These are phyloP conservation scores for Eupeodes luniger DNA, from an alignment of 2,888 invertebrate species.

Conservation along the genomic window DNA sequence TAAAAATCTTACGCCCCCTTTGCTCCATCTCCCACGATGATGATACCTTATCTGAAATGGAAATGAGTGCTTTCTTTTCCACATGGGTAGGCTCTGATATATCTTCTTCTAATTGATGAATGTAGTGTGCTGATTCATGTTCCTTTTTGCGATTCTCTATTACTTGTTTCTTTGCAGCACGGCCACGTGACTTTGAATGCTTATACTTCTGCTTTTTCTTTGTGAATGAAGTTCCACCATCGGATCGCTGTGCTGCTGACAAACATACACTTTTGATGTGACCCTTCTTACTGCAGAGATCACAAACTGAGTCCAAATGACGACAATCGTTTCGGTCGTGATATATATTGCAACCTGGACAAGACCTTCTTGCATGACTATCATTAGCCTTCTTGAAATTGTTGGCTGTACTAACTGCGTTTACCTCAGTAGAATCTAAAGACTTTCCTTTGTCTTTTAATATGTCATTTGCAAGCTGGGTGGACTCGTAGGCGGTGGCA, in stretches of 20 bases:
- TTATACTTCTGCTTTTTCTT: neutral
- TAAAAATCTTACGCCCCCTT: conserved; percentile 1
- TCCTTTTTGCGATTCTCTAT: neutral
- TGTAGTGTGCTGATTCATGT: conserved; percentile 3
- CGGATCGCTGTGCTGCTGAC: conserved; percentile 1
- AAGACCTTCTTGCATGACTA: neutral
- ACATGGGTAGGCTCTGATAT: neutral
- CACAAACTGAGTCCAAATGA: too few relatives aligned
- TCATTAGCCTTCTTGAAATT: neutral
- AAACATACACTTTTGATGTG: conserved; percentile 35
- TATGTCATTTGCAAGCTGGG: conserved; percentile 30
- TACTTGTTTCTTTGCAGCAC: conserved; percentile 1
- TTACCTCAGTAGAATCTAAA: conserved; percentile 16
- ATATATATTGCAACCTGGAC: too few relatives aligned
- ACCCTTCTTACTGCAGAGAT: conserved; percentile 34
- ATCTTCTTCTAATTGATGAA: conserved; percentile 1
- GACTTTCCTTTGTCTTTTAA: conserved; percentile 39
- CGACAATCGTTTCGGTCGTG: too few relatives aligned
- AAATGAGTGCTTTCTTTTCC: neutral
- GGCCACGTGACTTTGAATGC: conserved; percentile 8
- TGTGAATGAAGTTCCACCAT: neutral
- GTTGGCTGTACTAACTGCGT: neutral
- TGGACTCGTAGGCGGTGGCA: conserved; percentile 35
- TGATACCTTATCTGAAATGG: conserved; percentile 11
- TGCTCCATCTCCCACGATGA: conserved; percentile 19